phyloP scores from a whole-genome alignment of 2,113 vertebrate species.

The Varanus komodoensis region DNA sequence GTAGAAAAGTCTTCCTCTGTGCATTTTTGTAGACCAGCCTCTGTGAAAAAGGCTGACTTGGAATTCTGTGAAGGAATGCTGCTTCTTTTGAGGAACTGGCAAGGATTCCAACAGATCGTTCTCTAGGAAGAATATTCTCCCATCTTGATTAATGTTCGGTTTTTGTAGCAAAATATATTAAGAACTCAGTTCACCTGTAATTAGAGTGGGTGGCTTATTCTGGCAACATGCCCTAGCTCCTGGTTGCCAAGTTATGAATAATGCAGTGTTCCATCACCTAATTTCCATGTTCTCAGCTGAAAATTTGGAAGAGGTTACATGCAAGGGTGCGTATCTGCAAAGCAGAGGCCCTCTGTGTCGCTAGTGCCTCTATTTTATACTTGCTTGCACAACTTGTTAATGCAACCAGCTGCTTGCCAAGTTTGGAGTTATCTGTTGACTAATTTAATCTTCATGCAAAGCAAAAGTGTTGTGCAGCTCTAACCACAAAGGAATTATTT shows the following conservation, averaged over 20 bases:
- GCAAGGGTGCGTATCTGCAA: conserved; percentile 67
- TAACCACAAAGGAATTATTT: conserved; percentile 61
- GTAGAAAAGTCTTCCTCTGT: conserved; percentile 49
- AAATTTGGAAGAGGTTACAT: conserved; percentile 73
- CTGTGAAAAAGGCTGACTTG: conserved; percentile 64
- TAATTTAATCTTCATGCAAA: conserved; percentile 76
- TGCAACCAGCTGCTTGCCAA: conserved; percentile 69
- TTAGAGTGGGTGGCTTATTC: conserved; percentile 72
- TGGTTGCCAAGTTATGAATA: conserved; percentile 78
- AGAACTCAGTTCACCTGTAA: conserved; percentile 75
- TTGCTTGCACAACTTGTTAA: conserved; percentile 79
- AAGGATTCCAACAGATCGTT: conserved; percentile 74
- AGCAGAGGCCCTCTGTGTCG: conserved; percentile 20
- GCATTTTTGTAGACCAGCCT: conserved; percentile 67
- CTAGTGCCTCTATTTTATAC: conserved; percentile 72
- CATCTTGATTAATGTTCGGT: conserved; percentile 73
- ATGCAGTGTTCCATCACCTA: conserved; percentile 73
- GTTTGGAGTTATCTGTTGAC: conserved; percentile 67
- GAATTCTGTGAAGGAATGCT: conserved; percentile 69
- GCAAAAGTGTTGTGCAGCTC: conserved; percentile 60
- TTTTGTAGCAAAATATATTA: conserved; percentile 75
- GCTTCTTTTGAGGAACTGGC: conserved; percentile 68
- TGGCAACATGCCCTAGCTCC: conserved; percentile 69
- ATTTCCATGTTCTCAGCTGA: conserved; percentile 75
- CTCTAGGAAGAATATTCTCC: conserved; percentile 64